phyloP scores from a whole-genome alignment of 2,888 invertebrate genomes.

The Aspidiotus destructor region DNA sequence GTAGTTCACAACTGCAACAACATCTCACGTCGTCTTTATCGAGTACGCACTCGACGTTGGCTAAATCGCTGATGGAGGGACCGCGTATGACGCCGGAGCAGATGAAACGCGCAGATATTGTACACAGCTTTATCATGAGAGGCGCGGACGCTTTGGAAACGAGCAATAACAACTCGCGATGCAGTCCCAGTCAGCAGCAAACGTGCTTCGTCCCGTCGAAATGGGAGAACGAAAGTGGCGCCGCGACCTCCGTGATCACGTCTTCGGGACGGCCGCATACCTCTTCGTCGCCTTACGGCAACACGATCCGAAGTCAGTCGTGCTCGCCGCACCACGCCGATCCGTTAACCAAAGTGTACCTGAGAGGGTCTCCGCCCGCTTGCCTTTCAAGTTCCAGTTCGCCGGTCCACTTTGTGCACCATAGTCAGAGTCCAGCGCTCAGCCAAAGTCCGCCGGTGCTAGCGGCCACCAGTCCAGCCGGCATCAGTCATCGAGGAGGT shows the following conservation, averaged over 20 bases:
- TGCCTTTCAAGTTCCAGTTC: conserved; percentile 30
- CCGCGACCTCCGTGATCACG: conserved; percentile 53
- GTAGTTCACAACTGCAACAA: conserved; percentile 41
- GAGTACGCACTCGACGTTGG: conserved; percentile 79
- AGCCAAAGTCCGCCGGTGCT: conserved; percentile 39
- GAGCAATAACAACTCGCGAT: conserved; percentile 45
- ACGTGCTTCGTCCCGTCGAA: conserved; percentile 19
- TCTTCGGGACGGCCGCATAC: conserved; percentile 44
- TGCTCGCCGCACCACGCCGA: conserved; percentile 37
- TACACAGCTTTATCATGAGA: conserved; percentile 84
- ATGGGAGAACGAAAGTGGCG: conserved; percentile 37
- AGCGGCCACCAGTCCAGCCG: conserved; percentile 32
- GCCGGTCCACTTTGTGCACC: conserved; percentile 24
- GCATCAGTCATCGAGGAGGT: conserved; percentile 34
- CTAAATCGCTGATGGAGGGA: conserved; percentile 84
- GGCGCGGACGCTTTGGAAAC: conserved; percentile 47
- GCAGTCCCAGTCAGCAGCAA: conserved; percentile 34
- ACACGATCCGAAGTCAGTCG: conserved; percentile 43
- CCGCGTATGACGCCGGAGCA: conserved; percentile 88
- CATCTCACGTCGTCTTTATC: conserved; percentile 58
- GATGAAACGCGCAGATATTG: conserved; percentile 81
- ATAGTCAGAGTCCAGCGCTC: neutral
- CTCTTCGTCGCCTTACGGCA: conserved; percentile 43
- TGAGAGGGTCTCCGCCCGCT: conserved; percentile 21
- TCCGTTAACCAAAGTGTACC: conserved; percentile 24